Base-by-base conservation (phyloP, 1,140 invertebrate genomes). In the Tenebrio molitor region DNA sequence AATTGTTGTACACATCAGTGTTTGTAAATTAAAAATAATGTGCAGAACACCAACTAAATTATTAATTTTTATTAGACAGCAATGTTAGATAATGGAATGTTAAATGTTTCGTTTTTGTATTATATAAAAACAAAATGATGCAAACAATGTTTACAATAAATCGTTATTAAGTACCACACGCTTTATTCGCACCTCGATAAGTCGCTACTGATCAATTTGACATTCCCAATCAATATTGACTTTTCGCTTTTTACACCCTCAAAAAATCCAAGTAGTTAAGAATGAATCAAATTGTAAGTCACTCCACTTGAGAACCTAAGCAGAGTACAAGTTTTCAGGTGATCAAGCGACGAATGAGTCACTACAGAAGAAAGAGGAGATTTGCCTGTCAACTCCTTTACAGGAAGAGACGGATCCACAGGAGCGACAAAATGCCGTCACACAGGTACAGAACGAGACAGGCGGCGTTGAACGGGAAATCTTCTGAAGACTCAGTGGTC, bases 21-120 rank as follows among this genome's bases (percentile, higher is more conserved):
- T 77, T 72, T 66, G 63, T 74, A 77, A 77, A 58, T 68, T 74
- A 71, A 75, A 72, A 77, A 80, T 78, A 77, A 81, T 75, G 73
- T 77, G 77, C 77, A 78, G 75, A 81, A 81, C 80, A 81, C 80
- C 80, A 81, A 81, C 76, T 79, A 77, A 75, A 76, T 72, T 69
- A 78, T 71, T 78, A 77, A 75, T 74, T 77, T 73, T 71, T 65
- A 76, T 77, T 74, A 73, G 66, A 74, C 74, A 75, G 77, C 78
- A 75, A 78, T 78, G 77, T 78, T 79, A 77, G 75, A 79, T 79
- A 76, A 76, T 77, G 77, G 75, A 80, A 79, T 81, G 79, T 81
- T 81, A 79, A 77, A 78, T 80, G 80, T 81, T 81, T 80, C 77
- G 74, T 79, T 81, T 81, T 81, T 80, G 80, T 81, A 79, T 77